phyloP scores from a whole-genome alignment of 2,113 vertebrate species.

The Alligator mississippiensis region DNA sequence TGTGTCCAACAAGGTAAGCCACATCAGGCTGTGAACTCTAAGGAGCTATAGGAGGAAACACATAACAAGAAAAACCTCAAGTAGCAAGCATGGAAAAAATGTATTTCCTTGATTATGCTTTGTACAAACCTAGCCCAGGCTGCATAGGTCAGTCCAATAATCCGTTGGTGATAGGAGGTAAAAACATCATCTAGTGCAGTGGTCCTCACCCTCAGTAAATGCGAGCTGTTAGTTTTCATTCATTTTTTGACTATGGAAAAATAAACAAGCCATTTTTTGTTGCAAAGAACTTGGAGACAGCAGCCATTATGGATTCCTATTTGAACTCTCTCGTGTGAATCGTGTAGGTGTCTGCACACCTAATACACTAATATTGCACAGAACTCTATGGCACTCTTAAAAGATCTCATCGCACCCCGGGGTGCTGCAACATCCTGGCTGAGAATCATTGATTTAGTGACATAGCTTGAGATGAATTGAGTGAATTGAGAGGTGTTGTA shows the following conservation, averaged over 20 bases:
- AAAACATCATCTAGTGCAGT: not conserved
- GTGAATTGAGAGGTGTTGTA: not conserved
- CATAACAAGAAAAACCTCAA: not conserved
- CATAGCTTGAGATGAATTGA: not conserved
- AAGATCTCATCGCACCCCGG: too few relatives aligned
- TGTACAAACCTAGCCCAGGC: not conserved
- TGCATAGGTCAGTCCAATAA: not conserved
- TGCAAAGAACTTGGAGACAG: too few relatives aligned
- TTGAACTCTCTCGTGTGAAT: too few relatives aligned
- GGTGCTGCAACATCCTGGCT: too few relatives aligned
- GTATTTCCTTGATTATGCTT: not conserved
- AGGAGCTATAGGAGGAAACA: not conserved
- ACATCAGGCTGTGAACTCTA: not conserved
- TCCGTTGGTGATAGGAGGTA: not conserved
- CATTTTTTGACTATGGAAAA: too few relatives aligned
- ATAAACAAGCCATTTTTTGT: too few relatives aligned
- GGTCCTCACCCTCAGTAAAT: too few relatives aligned
- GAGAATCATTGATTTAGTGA: rapidly evolving
- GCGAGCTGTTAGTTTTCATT: too few relatives aligned
- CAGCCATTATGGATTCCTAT: too few relatives aligned
- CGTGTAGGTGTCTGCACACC: too few relatives aligned
- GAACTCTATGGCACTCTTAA: too few relatives aligned
- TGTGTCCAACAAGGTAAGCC: not conserved
- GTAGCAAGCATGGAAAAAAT: not conserved
- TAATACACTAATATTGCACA: too few relatives aligned